Percentiles rank a stretch among this genome's conserved stretches.
These are phyloP conservation scores for Parazoanthus swiftii DNA, from an alignment of 92 coral and sea anemone genomes.

Conservation along the genomic window DNA sequence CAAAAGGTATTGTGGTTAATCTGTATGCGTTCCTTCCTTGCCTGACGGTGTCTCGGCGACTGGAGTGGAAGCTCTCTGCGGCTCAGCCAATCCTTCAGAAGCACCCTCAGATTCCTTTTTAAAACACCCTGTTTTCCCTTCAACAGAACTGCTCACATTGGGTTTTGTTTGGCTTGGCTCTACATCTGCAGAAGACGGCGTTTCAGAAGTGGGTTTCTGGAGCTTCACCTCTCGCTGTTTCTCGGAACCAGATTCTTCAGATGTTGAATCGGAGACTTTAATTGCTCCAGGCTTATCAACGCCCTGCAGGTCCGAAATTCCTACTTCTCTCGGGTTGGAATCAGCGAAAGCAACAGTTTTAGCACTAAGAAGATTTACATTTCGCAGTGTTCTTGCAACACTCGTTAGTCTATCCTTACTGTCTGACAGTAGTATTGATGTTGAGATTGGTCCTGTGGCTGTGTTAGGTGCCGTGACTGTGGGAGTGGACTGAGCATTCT, in stretches of 20 bases:
- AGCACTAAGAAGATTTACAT: not conserved
- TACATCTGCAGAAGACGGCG: not conserved
- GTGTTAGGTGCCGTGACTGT: not conserved
- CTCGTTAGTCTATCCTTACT: not conserved
- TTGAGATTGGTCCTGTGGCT: not conserved
- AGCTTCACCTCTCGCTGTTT: constrained; percentile 5
- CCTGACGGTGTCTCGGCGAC: not conserved
- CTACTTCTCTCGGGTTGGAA: not conserved
- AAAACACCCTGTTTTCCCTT: not conserved
- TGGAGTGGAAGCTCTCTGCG: not conserved
- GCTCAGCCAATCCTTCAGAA: not conserved
- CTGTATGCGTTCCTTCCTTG: not conserved
- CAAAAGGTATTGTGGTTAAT: not conserved
- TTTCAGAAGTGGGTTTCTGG: not conserved
- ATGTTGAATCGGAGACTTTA: not conserved
- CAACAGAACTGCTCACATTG: not conserved
- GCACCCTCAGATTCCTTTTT: not conserved
- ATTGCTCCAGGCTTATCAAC: not conserved
- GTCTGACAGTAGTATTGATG: not conserved
- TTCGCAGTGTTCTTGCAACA: not conserved
- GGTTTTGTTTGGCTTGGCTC: not conserved
- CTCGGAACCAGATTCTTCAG: not conserved
- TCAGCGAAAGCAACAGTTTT: not conserved
- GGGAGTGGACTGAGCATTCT: not conserved
- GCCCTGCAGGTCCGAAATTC: not conserved